Percentiles rank a stretch among this genome's conserved stretches.
These are phyloP conservation scores for Hermaeophaga mercurialis DNA, from an alignment of 2,888 invertebrate genomes.

Conservation along the genomic window DNA sequence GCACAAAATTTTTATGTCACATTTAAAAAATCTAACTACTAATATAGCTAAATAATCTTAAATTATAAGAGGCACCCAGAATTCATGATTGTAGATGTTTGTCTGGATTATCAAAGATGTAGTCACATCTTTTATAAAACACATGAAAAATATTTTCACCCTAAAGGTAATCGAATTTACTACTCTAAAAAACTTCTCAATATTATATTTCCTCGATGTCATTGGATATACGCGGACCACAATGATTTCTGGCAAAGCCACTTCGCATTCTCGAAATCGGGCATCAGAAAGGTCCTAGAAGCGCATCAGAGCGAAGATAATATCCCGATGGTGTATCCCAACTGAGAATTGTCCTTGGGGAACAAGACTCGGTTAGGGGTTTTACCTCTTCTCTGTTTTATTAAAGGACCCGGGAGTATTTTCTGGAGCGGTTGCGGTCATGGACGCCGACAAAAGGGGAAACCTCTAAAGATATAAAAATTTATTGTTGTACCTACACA, in stretches of 20 bases:
- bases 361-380: conserved; percentile 25
- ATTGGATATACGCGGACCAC: not conserved
- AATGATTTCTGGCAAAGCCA: conserved; percentile 2
- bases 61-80: too few species aligned
- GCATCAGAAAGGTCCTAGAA: not conserved
- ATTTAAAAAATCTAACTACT: too few species aligned
- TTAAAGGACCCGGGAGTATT: conserved; percentile 18
- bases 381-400: conserved; percentile 29
- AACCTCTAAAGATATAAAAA: too few species aligned
- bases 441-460: not conserved
- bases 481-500: too few species aligned
- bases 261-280: not conserved
- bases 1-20: too few species aligned
- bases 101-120: too few species aligned
- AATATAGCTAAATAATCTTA: too few species aligned
- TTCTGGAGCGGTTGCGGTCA: conserved; percentile 17
- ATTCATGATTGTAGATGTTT: too few species aligned
- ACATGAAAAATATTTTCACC: too few species aligned
- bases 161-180: too few species aligned
- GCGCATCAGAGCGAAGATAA: conserved; percentile 29
- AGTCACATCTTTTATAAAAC: too few species aligned
- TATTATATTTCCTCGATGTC: not conserved
- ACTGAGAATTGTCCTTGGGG: conserved; percentile 37
- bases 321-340: conserved; percentile 30
- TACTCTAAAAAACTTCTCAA: not conserved